Percentiles rank a stretch among this genome's conserved stretches.
These are phyloP conservation scores for Drosophila nigromelanica DNA, from an alignment of 1,140 invertebrate genomes.

Conservation along the genomic window DNA sequence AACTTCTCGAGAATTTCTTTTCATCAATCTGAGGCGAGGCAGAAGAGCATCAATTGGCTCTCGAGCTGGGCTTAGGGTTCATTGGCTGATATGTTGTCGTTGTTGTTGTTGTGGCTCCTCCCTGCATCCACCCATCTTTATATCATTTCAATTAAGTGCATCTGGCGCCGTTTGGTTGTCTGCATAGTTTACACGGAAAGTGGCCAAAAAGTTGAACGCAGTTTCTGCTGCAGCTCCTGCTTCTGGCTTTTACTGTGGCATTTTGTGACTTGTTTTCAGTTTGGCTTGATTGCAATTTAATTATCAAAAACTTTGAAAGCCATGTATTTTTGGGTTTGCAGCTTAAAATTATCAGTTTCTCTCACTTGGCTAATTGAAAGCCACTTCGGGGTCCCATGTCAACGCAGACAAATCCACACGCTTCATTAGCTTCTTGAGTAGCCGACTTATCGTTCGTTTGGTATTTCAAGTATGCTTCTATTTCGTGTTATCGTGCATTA, in stretches of 20 bases:
- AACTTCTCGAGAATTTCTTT: slow-evolving; percentile 54
- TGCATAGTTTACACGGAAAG: slow-evolving; percentile 31
- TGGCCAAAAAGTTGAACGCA: slow-evolving; percentile 22
- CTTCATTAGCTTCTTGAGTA: slow-evolving; percentile 34
- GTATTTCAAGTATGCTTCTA: slow-evolving; percentile 34
- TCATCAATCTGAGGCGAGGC: slow-evolving; percentile 29
- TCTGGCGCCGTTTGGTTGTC: slow-evolving; percentile 31
- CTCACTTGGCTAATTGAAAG: slow-evolving; percentile 15
- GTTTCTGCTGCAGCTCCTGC: no score
- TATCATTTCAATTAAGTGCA: slow-evolving; percentile 47
- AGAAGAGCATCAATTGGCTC: slow-evolving; percentile 31
- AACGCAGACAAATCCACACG: slow-evolving; percentile 23
- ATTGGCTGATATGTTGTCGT: slow-evolving; percentile 40
- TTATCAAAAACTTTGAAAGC: slow-evolving; percentile 45
- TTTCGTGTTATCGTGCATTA: slow-evolving; percentile 66
- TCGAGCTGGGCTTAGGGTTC: slow-evolving; percentile 37
- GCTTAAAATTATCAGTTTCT: slow-evolving; percentile 40
- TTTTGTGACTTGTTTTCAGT: slow-evolving; percentile 20
- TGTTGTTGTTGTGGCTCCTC: background rate
- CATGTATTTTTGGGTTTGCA: slow-evolving; percentile 29
- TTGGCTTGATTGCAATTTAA: slow-evolving; percentile 47
- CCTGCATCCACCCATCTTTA: background rate
- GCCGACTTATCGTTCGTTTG: slow-evolving; percentile 33
- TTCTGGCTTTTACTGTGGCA: background rate
- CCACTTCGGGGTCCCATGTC: slow-evolving; percentile 28